These are phyloP conservation scores for Gambelia wislizenii DNA, from an alignment of 2,797 vertebrate genomes.

Conservation along the genomic window DNA sequence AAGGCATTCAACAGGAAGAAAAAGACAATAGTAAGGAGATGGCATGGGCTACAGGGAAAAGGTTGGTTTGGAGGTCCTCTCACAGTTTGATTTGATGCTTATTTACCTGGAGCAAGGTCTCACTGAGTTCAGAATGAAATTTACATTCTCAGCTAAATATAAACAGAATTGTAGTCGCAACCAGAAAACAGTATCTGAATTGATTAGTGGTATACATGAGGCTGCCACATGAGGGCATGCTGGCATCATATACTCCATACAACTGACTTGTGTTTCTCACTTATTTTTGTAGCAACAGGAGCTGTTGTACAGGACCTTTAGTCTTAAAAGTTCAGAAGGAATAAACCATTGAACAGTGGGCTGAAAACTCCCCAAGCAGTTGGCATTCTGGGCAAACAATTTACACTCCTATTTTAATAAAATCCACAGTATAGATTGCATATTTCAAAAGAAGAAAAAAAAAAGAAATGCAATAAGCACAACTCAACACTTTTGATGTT, in stretches of 20 bases:
- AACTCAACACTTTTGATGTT: not conserved
- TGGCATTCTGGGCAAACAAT: not conserved
- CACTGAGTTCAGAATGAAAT: not conserved
- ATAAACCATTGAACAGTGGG: not conserved
- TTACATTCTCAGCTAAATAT: not conserved
- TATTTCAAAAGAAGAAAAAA: not conserved
- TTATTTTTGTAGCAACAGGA: constrained; percentile 14
- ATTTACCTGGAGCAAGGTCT: not conserved
- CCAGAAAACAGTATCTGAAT: not conserved
- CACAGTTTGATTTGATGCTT: not conserved
- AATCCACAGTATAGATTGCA: not conserved
- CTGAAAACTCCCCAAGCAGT: not conserved
- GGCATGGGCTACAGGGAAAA: not conserved
- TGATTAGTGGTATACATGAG: not conserved
- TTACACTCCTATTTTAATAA: not conserved
- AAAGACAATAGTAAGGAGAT: not conserved
- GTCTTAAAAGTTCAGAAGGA: constrained; percentile 15
- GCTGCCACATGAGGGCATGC: constrained; percentile 67
- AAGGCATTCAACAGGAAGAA: not conserved
- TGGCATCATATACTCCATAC: constrained; percentile 39
- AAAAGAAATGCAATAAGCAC: too few relatives aligned
- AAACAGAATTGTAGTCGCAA: not conserved
- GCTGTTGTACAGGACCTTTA: not conserved
- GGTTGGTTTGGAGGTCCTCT: too few relatives aligned
- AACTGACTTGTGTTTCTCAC: not conserved